Conservation (phyloP, 2,888 invertebrate species). For the Ypsolopha sequella region DNA sequence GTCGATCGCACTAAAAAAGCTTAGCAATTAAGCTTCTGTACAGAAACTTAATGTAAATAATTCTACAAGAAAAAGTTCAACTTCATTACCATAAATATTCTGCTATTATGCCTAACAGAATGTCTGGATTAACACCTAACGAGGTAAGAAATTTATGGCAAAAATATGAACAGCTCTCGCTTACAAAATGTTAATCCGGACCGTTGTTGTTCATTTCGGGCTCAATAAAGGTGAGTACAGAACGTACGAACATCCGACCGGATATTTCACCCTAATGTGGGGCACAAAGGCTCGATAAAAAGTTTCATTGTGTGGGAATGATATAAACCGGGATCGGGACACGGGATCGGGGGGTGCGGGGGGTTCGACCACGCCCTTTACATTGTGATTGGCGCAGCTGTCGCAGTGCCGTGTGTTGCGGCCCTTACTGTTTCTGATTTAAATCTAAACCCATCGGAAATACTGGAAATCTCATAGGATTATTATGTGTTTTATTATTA, state of each 20-base stretch:
- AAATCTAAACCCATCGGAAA: conserved; percentile 11
- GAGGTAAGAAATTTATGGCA: conserved; percentile 1
- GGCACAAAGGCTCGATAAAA: conserved; percentile 61
- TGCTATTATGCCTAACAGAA: conserved; percentile 3
- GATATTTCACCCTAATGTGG: conserved; percentile 65
- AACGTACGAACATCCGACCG: conserved; percentile 63
- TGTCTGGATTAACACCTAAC: background rate
- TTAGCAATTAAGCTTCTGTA: background rate
- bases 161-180: conserved; percentile 17
- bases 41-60: too few relatives aligned
- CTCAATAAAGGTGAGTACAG: conserved; percentile 55
- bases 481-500: background rate
- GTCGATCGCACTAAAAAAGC: conserved; percentile 10
- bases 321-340: conserved; percentile 55
- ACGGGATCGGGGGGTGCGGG: conserved; percentile 24
- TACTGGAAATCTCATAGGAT: background rate
- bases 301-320: conserved; percentile 58
- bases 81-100: background rate
- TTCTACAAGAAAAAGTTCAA: background rate
- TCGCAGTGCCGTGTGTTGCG: conserved; percentile 25
- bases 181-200: conserved; percentile 26
- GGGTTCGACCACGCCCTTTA: conserved; percentile 52
- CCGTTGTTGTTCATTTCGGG: conserved; percentile 51
- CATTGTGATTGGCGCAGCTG: conserved; percentile 71
- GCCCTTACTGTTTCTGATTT: conserved; percentile 31